These are phyloP conservation scores for Nineta flava DNA, from an alignment of 2,888 invertebrate genomes.

Conservation along the genomic window DNA sequence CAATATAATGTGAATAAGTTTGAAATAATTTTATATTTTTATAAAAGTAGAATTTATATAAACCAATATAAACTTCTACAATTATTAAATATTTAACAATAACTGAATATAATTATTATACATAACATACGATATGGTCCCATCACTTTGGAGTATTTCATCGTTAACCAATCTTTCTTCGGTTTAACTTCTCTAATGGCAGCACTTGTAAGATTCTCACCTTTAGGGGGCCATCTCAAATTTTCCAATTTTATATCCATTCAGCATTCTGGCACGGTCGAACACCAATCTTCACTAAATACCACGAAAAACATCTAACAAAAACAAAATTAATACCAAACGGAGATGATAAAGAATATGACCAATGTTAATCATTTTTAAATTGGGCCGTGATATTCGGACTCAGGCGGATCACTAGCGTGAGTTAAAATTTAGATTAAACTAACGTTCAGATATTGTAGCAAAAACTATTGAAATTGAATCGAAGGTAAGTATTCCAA, in stretches of 20 bases:
- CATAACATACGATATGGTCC: not conserved
- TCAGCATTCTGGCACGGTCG: slow-evolving; percentile 5
- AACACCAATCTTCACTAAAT: slow-evolving; percentile 6
- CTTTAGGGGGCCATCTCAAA: slow-evolving; percentile 4
- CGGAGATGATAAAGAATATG: not conserved
- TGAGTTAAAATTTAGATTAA: too few species aligned
- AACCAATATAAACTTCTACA: too few species aligned
- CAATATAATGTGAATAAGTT: too few species aligned
- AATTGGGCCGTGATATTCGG: too few species aligned
- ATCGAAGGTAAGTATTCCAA: too few species aligned
- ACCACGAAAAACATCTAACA: slow-evolving; percentile 6
- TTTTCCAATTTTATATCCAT: not conserved
- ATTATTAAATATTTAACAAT: not conserved
- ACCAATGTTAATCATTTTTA: not conserved
- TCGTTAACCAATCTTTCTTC: slow-evolving; percentile 1
- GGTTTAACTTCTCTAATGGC: slow-evolving; percentile 3
- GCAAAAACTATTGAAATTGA: too few species aligned
- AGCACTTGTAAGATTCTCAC: slow-evolving; percentile 3
- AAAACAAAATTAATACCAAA: not conserved
- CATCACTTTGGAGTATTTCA: not conserved
- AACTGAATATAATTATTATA: too few species aligned
- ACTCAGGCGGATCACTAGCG: too few species aligned
- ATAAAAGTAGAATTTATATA: too few species aligned
- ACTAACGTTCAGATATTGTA: too few species aligned
- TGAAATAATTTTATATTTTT: too few species aligned